Percentiles rank a stretch among this genome's conserved stretches.
Conservation (phyloP, 35 echinoderm and acorn worm species). For the Anneissia japonica region DNA sequence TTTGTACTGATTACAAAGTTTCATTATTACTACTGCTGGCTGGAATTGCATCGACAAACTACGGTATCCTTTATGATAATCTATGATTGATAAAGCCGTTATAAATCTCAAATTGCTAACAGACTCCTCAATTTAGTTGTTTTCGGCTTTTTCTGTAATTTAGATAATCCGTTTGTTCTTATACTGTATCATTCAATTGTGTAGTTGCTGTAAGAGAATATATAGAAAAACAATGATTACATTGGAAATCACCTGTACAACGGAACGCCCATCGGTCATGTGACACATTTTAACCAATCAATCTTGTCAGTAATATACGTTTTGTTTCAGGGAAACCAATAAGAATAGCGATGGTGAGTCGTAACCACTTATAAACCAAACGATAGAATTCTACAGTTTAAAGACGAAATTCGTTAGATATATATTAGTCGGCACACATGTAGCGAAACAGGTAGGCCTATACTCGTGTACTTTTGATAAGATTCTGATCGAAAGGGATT, state of each 20-base stretch:
- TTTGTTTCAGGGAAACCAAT: background rate
- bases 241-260: background rate
- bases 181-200: background rate
- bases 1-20: too few species aligned
- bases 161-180: background rate
- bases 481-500: too few species aligned
- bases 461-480: too few species aligned
- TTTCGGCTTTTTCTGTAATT: background rate
- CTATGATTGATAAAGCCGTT: background rate
- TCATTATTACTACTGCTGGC: too few species aligned
- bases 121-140: background rate
- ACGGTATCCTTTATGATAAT: too few species aligned
- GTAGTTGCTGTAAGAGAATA: background rate
- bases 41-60: too few species aligned
- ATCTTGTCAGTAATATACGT: background rate
- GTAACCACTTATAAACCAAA: background rate
- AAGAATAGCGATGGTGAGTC: background rate
- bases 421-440: too few species aligned
- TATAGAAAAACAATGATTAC: background rate
- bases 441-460: too few species aligned
- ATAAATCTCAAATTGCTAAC: background rate
- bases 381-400: too few species aligned
- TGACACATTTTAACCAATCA: background rate
- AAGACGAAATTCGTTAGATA: too few species aligned
- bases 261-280: background rate